phyloP scores from a whole-genome alignment of 2,797 vertebrate species.

The Tinamus major region DNA sequence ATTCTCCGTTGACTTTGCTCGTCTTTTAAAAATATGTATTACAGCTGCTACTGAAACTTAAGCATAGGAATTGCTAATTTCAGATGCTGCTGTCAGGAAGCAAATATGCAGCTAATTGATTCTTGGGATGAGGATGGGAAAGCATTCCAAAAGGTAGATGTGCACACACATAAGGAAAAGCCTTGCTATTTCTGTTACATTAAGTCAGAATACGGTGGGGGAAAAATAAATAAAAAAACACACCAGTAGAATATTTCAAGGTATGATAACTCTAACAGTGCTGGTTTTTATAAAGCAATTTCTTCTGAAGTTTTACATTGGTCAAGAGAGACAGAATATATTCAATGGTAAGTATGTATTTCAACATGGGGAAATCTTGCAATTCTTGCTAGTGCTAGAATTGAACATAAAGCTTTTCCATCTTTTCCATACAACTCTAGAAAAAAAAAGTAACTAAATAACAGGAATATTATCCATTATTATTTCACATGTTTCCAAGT shows the following conservation, averaged over 20 bases:
- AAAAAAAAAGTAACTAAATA: not conserved
- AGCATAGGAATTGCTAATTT: not conserved
- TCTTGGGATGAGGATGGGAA: not conserved
- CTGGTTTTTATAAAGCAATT: not conserved
- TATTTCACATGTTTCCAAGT: not conserved
- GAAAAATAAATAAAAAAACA: not conserved
- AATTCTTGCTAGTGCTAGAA: not conserved
- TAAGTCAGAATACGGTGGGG: not conserved
- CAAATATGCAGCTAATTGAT: slow-evolving; percentile 34
- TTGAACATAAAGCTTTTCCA: not conserved
- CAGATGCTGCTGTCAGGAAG: slow-evolving; percentile 9
- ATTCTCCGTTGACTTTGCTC: not conserved
- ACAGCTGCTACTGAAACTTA: not conserved
- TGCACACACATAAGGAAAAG: not conserved
- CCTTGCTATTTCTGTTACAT: not conserved
- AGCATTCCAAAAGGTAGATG: not conserved
- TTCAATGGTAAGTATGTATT: not conserved
- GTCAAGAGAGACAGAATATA: not conserved
- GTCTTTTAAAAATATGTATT: not conserved
- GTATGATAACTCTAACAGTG: not conserved
- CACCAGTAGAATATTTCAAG: not conserved
- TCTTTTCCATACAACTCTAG: not conserved
- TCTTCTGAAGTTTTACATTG: not conserved
- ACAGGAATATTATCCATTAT: not conserved
- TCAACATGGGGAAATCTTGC: not conserved